These are phyloP conservation scores for Cydia splendana DNA, from an alignment of 1,140 invertebrate species.

Conservation along the genomic window DNA sequence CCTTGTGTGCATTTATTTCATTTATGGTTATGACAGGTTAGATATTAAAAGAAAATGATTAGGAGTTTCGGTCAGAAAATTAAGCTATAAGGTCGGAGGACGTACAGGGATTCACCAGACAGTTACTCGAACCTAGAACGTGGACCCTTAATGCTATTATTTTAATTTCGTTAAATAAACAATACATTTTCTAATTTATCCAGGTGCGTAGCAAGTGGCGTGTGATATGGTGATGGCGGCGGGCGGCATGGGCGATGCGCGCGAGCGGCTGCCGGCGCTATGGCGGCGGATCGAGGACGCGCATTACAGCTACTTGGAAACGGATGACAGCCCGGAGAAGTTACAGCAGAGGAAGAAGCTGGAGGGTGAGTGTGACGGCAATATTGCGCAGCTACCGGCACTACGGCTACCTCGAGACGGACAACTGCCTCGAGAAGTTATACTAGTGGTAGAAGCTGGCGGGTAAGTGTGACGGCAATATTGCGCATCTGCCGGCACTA, in stretches of 20 bases:
- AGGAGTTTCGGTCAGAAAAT: no score
- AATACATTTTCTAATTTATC: neutral
- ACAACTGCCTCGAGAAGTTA: conserved; percentile 87
- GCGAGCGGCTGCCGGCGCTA: conserved; percentile 82
- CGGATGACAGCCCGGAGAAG: conserved; percentile 88
- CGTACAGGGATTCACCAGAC: no score
- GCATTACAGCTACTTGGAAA: conserved; percentile 87
- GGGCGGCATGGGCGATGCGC: conserved; percentile 70
- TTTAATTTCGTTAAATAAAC: no score
- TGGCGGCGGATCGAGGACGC: conserved; percentile 85
- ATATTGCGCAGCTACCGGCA: conserved; percentile 81
- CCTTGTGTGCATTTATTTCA: no score
- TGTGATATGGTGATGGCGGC: conserved; percentile 75
- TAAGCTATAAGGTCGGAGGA: no score
- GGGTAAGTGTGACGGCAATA: conserved; percentile 74
- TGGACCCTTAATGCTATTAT: no score
- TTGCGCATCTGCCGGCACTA: conserved; percentile 75
- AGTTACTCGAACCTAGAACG: no score
- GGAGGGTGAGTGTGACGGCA: conserved; percentile 81
- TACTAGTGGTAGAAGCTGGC: conserved; percentile 87
- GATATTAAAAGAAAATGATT: no score
- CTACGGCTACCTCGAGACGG: conserved; percentile 87
- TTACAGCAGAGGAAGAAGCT: conserved; percentile 86
- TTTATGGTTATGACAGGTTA: no score
- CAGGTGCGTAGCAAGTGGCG: neutral